phyloP scores from a whole-genome alignment of 2,113 vertebrate species.

The Gambusia affinis region DNA sequence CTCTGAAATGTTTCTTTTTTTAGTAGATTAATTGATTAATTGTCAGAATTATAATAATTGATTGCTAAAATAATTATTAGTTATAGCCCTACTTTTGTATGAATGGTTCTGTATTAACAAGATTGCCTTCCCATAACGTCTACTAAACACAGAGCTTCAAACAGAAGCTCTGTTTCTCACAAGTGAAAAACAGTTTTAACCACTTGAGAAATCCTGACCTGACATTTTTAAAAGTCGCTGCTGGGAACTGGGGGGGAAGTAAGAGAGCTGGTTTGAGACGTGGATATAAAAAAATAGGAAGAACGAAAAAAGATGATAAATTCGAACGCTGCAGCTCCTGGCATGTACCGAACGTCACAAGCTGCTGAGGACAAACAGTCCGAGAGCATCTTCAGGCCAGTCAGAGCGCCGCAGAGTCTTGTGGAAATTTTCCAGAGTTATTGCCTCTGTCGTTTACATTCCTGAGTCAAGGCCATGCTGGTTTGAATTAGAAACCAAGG shows the following conservation, averaged over 20 bases:
- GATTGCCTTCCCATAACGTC: neutral
- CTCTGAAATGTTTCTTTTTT: too few relatives aligned
- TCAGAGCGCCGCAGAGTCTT: neutral
- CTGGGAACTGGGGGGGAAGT: neutral
- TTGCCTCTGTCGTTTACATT: constrained; percentile 32
- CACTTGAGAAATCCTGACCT: too few relatives aligned
- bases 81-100: neutral
- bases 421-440: neutral
- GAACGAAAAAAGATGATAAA: neutral
- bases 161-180: neutral
- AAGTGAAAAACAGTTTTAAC: neutral
- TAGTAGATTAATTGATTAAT: too few relatives aligned
- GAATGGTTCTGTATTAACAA: neutral
- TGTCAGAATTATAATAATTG: too few relatives aligned
- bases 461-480: constrained; percentile 15
- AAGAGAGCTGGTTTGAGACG: neutral
- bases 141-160: neutral
- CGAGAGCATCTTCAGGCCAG: constrained; percentile 24
- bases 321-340: neutral
- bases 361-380: neutral
- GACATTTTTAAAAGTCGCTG: neutral
- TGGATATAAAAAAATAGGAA: neutral
- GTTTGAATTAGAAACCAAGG: constrained; percentile 19
- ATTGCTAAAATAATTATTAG: too few relatives aligned
- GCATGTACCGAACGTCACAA: neutral